phyloP scores from a whole-genome alignment of 2,797 vertebrate genomes.

The Siniperca scherzeri region DNA sequence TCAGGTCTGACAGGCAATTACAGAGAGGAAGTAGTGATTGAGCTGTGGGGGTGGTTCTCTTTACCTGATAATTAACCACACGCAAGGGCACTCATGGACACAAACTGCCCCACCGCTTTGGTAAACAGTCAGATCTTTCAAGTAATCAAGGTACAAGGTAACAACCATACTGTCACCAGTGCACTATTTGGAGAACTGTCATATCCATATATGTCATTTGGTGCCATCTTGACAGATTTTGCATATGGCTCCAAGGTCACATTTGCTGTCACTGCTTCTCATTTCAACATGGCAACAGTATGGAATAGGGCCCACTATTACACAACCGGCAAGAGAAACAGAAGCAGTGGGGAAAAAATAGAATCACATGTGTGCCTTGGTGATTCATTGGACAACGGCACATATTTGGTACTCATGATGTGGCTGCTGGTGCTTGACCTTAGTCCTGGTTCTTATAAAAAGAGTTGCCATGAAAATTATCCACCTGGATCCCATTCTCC shows the following conservation, averaged over 20 bases:
- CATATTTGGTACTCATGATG: slow-evolving; percentile 32
- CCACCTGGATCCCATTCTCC: slow-evolving; percentile 23
- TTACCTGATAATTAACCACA: slow-evolving; percentile 45
- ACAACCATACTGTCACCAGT: slow-evolving; percentile 36
- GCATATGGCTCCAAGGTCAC: background rate
- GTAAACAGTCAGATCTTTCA: slow-evolving; percentile 2
- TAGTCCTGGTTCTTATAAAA: slow-evolving; percentile 8
- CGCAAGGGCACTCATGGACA: background rate
- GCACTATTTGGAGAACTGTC: background rate
- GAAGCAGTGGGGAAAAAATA: background rate
- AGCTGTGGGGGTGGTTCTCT: background rate
- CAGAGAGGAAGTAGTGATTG: slow-evolving; percentile 23
- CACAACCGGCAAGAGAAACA: background rate
- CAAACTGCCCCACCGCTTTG: slow-evolving; percentile 14
- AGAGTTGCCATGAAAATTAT: slow-evolving; percentile 1
- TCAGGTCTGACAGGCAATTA: slow-evolving; percentile 74
- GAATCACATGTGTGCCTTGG: too few relatives aligned
- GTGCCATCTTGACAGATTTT: slow-evolving; percentile 23
- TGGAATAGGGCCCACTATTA: background rate
- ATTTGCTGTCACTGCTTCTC: slow-evolving; percentile 7
- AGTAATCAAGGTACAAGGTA: slow-evolving; percentile 5
- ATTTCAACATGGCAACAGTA: slow-evolving; percentile 1
- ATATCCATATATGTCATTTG: slow-evolving; percentile 4
- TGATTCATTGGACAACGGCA: background rate
- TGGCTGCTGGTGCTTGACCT: slow-evolving; percentile 23